Evolutionary conservation across 2,888 invertebrate species (phyloP).

Genomic region (Apoderus coryli): DNA sequence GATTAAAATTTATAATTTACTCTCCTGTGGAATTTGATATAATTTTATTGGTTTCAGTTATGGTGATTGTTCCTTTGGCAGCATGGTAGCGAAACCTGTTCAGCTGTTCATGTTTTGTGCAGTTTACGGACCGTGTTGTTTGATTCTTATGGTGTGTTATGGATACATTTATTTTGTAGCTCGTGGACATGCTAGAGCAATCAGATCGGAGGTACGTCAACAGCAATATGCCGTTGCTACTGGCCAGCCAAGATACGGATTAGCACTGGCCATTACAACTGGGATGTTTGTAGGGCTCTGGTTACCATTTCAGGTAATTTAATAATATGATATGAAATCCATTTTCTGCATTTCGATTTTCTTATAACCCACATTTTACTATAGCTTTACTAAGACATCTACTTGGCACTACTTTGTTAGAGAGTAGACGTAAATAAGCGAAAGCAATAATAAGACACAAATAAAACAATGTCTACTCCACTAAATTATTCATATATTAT

Average conservation of each 20-base stretch:
- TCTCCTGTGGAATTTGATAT: no score
- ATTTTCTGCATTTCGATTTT: no score
- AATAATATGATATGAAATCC: no score
- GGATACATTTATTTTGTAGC: slow-evolving; percentile 48
- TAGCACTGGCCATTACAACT: slow-evolving; percentile 46
- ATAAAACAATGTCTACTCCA: no score
- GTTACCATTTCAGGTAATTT: slow-evolving; percentile 47
- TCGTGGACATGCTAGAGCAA: slow-evolving; percentile 45
- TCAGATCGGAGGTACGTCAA: slow-evolving; percentile 41
- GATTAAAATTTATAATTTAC: no score
- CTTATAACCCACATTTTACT: no score
- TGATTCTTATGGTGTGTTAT: slow-evolving; percentile 43
- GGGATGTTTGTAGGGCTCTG: slow-evolving; percentile 45
- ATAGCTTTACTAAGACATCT: no score
- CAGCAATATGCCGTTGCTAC: slow-evolving; percentile 21
- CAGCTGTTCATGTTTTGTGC: slow-evolving; percentile 42
- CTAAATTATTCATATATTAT: no score
- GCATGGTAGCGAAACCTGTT: slow-evolving; percentile 37
- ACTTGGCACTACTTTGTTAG: no score
- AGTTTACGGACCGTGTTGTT: slow-evolving; percentile 44
- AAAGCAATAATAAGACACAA: no score
- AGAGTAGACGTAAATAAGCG: no score
- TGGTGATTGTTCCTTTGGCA: slow-evolving; percentile 36
- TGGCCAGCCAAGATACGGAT: slow-evolving; percentile 40
- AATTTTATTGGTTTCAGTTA: slow-evolving; percentile 23